Conservation (phyloP, 2,888 invertebrate species). For the Drosophila flavopinicola region DNA sequence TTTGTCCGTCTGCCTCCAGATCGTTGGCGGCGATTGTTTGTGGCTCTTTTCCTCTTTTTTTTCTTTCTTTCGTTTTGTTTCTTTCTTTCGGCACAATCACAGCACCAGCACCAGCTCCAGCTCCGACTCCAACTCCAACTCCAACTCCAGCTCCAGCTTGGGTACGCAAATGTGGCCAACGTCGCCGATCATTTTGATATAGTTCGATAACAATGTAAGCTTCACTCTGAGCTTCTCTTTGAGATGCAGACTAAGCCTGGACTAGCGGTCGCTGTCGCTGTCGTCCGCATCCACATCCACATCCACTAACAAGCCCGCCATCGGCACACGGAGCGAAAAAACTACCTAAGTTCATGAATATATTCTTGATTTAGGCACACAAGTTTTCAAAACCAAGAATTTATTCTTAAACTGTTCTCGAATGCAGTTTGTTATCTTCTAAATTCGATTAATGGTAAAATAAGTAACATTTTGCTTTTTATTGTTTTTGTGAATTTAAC, state of each 20-base stretch:
- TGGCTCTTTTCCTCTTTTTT: slow-evolving; percentile 57
- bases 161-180: slow-evolving; percentile 73
- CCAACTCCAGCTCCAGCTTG: slow-evolving; percentile 16
- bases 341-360: too few species aligned
- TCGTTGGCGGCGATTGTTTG: slow-evolving; percentile 81
- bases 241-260: slow-evolving; percentile 15
- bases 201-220: slow-evolving; percentile 79
- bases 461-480: too few species aligned
- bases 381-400: too few species aligned
- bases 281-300: slow-evolving; percentile 47
- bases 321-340: slow-evolving; percentile 3
- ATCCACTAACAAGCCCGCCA: slow-evolving; percentile 61
- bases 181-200: slow-evolving; percentile 79
- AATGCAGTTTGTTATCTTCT: too few species aligned
- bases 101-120: slow-evolving; percentile 18
- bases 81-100: slow-evolving; percentile 46
- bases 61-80: slow-evolving; percentile 4
- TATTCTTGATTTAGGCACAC: too few species aligned
- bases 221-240: slow-evolving; percentile 30
- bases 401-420: too few species aligned
- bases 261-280: slow-evolving; percentile 69
- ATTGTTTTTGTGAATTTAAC: too few species aligned
- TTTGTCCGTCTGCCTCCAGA: slow-evolving; percentile 50
- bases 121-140: too few species aligned
- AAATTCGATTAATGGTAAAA: too few species aligned